phyloP scores from a whole-genome alignment of 2,797 vertebrate genomes.

The Sparidentex hasta region DNA sequence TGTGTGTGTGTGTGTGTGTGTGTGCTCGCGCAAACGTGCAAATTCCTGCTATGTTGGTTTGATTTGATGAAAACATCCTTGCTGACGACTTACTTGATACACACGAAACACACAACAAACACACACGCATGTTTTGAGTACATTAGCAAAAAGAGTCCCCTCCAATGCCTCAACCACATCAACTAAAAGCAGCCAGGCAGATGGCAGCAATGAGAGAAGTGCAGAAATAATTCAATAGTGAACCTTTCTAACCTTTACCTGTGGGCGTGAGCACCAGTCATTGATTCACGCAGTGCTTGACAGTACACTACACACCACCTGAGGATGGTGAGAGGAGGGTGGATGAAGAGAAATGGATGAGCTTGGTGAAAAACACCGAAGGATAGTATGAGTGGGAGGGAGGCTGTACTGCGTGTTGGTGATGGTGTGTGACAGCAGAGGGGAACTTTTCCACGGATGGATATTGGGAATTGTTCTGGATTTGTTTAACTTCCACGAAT shows the following conservation, averaged over 20 bases:
- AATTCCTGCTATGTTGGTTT: slow-evolving; percentile 51
- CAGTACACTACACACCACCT: slow-evolving; percentile 83
- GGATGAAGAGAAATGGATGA: slow-evolving; percentile 77
- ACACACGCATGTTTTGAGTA: slow-evolving; percentile 69
- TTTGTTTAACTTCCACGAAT: slow-evolving; percentile 54
- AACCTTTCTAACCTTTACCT: slow-evolving; percentile 89
- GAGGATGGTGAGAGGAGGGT: slow-evolving; percentile 74
- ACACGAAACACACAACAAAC: slow-evolving; percentile 30
- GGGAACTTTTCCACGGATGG: slow-evolving; percentile 62
- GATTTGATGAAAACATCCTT: slow-evolving; percentile 63
- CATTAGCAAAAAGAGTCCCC: slow-evolving; percentile 78
- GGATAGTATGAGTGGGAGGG: slow-evolving; percentile 73
- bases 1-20: slow-evolving; percentile 25
- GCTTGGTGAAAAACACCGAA: slow-evolving; percentile 75
- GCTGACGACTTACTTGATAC: slow-evolving; percentile 12
- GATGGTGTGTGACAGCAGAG: slow-evolving; percentile 65
- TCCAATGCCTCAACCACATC: slow-evolving; percentile 80
- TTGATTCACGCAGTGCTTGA: slow-evolving; percentile 83
- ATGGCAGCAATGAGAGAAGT: slow-evolving; percentile 85
- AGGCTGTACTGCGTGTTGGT: slow-evolving; percentile 50
- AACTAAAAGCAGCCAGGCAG: slow-evolving; percentile 85
- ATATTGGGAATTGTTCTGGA: slow-evolving; percentile 55
- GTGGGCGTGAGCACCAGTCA: slow-evolving; percentile 85
- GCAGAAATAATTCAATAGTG: slow-evolving; percentile 89
- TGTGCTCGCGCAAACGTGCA: slow-evolving; percentile 24